phyloP scores from a whole-genome alignment of 2,888 invertebrate genomes.

The Candidula unifasciata region DNA sequence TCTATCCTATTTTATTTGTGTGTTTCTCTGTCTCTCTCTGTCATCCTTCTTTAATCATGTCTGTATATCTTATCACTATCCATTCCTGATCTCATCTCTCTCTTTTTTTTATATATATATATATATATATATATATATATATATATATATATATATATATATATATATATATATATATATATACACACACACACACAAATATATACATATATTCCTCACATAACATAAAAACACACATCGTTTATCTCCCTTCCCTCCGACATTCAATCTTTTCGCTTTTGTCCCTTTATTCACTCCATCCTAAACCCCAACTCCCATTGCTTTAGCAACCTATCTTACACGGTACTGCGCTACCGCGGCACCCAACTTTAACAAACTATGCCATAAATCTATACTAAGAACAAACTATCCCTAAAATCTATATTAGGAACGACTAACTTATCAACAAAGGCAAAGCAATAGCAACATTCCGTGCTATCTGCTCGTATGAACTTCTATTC shows the following conservation, averaged over 20 bases:
- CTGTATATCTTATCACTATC: conserved; percentile 1
- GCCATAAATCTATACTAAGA: no score
- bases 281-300: no score
- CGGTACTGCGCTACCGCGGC: no score
- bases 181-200: not conserved
- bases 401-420: no score
- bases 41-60: not conserved
- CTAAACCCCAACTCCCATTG: no score
- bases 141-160: not conserved
- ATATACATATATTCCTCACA: not conserved
- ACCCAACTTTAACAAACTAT: no score
- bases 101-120: not conserved
- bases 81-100: not conserved
- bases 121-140: not conserved
- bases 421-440: no score
- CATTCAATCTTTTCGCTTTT: no score
- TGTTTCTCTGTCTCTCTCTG: not conserved
- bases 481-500: not conserved
- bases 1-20: not conserved
- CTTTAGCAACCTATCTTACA: no score
- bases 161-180: not conserved
- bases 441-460: no score
- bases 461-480: not conserved
- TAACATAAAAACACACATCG: no score
- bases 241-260: no score